phyloP scores from a whole-genome alignment of 2,888 invertebrate species.

The Sinotaia quadrata region DNA sequence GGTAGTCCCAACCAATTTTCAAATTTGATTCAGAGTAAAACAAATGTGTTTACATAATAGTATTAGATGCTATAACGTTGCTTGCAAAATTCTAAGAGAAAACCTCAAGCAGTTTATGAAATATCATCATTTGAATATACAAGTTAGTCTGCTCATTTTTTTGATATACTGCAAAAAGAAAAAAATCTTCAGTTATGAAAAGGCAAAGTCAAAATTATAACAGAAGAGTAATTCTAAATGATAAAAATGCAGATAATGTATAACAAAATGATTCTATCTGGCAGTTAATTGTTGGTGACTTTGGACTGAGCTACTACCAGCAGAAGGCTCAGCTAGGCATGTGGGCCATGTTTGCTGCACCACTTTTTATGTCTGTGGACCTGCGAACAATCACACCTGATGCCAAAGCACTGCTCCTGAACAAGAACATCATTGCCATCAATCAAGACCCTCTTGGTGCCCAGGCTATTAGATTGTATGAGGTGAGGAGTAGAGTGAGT shows the following conservation, averaged over 20 bases:
- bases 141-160: too few relatives aligned
- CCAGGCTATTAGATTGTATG: constrained; percentile 84
- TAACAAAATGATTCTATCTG: constrained; percentile 51
- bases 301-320: constrained; percentile 93
- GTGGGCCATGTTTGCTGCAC: constrained; percentile 95
- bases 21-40: too few relatives aligned
- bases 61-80: too few relatives aligned
- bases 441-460: constrained; percentile 94
- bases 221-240: too few relatives aligned
- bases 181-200: too few relatives aligned
- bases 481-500: constrained; percentile 39
- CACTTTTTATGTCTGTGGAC: constrained; percentile 95
- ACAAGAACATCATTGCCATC: constrained; percentile 91
- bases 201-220: too few relatives aligned
- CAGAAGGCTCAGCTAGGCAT: constrained; percentile 95
- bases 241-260: background rate
- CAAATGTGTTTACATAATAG: too few relatives aligned
- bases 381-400: constrained; percentile 88
- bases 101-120: too few relatives aligned
- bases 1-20: too few relatives aligned
- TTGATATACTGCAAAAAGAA: too few relatives aligned
- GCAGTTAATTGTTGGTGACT: constrained; percentile 93
- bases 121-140: too few relatives aligned
- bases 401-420: constrained; percentile 92
- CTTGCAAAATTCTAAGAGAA: too few relatives aligned